Percentiles rank a stretch among this genome's conserved stretches.
These are phyloP conservation scores for Ellobium chinense DNA, from an alignment of 2,888 invertebrate genomes.

Conservation along the genomic window DNA sequence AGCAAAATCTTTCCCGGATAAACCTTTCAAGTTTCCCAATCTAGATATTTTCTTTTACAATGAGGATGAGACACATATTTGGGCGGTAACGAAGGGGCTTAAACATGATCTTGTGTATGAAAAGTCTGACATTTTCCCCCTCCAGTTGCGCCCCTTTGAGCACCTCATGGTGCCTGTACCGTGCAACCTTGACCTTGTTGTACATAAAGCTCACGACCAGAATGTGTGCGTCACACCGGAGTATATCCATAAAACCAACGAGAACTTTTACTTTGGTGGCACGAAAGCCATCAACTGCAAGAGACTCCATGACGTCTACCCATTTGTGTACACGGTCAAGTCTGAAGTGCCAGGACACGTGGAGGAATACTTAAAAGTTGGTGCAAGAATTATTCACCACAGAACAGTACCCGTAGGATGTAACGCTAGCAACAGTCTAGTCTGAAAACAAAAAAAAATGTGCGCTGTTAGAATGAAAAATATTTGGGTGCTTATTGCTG, in stretches of 20 bases:
- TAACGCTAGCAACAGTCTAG: too few relatives aligned
- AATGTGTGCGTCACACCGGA: constrained; percentile 47
- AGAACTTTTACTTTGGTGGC: constrained; percentile 18
- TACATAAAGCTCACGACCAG: constrained; percentile 25
- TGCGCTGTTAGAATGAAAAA: not conserved
- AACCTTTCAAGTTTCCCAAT: constrained; percentile 63
- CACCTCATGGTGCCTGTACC: constrained; percentile 41
- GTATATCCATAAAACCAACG: constrained; percentile 48
- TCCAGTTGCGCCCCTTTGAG: constrained; percentile 46
- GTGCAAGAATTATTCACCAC: constrained; percentile 28
- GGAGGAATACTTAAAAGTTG: constrained; percentile 32
- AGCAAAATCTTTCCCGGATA: constrained; percentile 45
- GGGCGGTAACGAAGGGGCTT: constrained; percentile 50
- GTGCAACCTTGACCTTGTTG: constrained; percentile 45
- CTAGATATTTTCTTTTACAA: constrained; percentile 65
- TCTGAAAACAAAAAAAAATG: not conserved
- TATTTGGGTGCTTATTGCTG: not conserved
- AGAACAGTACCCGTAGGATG: constrained; percentile 20
- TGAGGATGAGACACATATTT: constrained; percentile 62
- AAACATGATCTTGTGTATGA: constrained; percentile 43
- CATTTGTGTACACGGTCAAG: constrained; percentile 36
- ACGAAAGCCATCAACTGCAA: constrained; percentile 27
- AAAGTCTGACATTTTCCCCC: constrained; percentile 47
- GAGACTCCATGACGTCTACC: constrained; percentile 37
- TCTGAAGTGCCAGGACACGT: not conserved